Base-by-base conservation (phyloP, 2,113 vertebrate species). In the Poicephalus gulielmi region DNA sequence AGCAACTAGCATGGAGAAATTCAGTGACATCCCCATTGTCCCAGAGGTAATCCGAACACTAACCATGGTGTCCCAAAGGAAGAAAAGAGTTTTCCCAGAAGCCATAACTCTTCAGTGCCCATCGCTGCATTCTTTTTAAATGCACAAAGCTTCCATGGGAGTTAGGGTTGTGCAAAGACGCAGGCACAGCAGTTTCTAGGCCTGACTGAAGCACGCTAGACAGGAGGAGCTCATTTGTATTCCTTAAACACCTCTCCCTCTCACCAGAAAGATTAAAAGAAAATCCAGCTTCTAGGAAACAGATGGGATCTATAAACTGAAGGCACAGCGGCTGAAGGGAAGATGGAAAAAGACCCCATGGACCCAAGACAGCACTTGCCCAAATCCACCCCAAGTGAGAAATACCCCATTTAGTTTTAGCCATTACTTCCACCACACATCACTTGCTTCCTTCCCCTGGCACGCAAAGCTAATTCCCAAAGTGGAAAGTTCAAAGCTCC, bases 161-260 rank as follows among this genome's bases (percentile, higher is more conserved):
- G 62, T 6, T 33, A 18, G 55, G 44, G 73, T 5, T 68, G 62
- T 4, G 35, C 17, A 35, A 46, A 80, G 91, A 16, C 15, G 68
- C 83, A 78, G 60, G 86, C 86, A 71, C 55, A 71, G 86, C 68
- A 80, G 78, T 7, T 86, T 81, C 33, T 35, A 66, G 73, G 70
- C 11, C 14, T 43, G 62, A 87, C 47, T 66, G 9, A 83, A 93
- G 80, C 1, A 23, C 17, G 62, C 86, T 33, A 89, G 91, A 87
- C 86, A 76, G 86, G 33, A 95, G 81, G 11, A 89, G 81, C 86
- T 94, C 27, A 89, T 96, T 66, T 28, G 91, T 95, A 91, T 96
- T 95, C 94, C 87, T 87, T 16, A 37, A 86, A 39, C 89, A 44
- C 27, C 53, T 71, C 88, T 88, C 24, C 60, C 50, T 88, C 76